Evolutionary conservation across 1,140 invertebrate species (phyloP).

Genomic region (Drosophila arizonae): DNA sequence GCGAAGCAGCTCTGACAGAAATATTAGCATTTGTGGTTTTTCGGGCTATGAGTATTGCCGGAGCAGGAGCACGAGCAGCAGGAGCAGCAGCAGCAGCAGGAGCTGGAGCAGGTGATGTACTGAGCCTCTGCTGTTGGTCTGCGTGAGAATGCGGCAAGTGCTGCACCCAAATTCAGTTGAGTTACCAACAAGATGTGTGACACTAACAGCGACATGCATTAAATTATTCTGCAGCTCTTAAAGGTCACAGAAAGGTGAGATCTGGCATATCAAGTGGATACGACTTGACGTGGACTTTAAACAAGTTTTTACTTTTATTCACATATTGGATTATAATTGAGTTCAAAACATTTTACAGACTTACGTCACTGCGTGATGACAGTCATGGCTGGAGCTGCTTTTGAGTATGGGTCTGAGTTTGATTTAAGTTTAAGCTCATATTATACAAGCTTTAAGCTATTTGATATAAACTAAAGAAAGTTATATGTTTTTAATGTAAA

Average conservation of each 20-base stretch:
- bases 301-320: too few relatives aligned
- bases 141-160: conserved; percentile 66
- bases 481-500: too few relatives aligned
- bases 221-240: neutral
- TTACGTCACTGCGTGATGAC: too few relatives aligned
- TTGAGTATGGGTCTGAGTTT: too few relatives aligned
- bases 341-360: too few relatives aligned
- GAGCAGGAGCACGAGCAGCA: too few relatives aligned
- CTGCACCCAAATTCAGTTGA: conserved; percentile 28
- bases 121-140: neutral
- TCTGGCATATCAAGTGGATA: neutral
- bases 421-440: too few relatives aligned
- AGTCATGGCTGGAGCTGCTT: too few relatives aligned
- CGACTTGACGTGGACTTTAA: neutral
- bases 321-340: too few relatives aligned
- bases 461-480: too few relatives aligned
- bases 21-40: conserved; percentile 77
- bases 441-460: too few relatives aligned
- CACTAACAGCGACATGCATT: conserved; percentile 22
- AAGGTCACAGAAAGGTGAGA: neutral
- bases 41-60: conserved; percentile 22
- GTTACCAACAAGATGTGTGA: conserved; percentile 21
- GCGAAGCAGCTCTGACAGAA: conserved; percentile 66
- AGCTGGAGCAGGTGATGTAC: neutral
- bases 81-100: too few relatives aligned